phyloP scores from a whole-genome alignment of 2,113 vertebrate species.

The Dicrurus megarhynchus region DNA sequence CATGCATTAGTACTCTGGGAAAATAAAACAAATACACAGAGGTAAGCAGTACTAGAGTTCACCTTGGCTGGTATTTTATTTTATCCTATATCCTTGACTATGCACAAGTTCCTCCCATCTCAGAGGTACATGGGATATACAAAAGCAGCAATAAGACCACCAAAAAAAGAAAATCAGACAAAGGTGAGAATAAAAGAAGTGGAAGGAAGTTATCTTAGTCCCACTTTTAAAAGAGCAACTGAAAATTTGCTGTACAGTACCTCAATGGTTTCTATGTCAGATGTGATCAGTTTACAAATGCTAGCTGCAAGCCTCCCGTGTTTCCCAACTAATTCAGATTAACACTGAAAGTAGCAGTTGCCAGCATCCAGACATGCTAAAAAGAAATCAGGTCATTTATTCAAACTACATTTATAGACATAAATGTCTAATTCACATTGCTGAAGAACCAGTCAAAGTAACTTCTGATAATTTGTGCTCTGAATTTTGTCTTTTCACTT shows the following conservation, averaged over 20 bases:
- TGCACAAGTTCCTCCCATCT: neutral
- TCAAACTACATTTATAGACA: neutral
- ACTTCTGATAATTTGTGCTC: neutral
- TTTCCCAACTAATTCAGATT: neutral
- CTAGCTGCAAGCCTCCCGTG: neutral
- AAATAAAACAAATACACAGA: neutral
- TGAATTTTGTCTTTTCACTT: neutral
- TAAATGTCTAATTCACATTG: neutral
- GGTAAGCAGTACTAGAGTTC: neutral
- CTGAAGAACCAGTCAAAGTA: neutral
- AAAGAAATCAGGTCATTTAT: neutral
- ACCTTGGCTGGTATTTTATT: neutral
- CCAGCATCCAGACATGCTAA: neutral
- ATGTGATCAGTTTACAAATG: slow-evolving; percentile 54
- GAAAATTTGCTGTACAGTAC: neutral
- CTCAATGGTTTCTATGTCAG: slow-evolving; percentile 34
- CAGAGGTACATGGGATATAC: neutral
- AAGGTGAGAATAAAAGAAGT: neutral
- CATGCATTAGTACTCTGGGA: neutral
- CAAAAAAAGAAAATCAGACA: neutral
- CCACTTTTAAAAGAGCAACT: neutral
- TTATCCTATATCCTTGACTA: neutral
- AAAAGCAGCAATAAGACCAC: neutral
- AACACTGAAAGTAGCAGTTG: neutral
- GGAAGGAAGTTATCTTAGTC: neutral